These are phyloP conservation scores for Drosophila nannoptera DNA, from an alignment of 1,140 invertebrate species.

Conservation along the genomic window DNA sequence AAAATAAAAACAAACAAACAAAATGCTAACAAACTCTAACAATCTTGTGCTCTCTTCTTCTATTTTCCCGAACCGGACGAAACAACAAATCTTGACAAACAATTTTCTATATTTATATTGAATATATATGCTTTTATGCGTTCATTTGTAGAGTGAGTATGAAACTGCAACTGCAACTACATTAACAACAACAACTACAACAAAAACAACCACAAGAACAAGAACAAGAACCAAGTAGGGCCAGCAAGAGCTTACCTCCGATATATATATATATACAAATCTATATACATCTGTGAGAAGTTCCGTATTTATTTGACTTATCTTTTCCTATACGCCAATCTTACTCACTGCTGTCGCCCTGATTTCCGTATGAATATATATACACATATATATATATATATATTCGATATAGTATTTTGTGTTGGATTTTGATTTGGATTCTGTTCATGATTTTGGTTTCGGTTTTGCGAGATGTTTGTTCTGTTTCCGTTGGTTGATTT, in stretches of 20 bases:
- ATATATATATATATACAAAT: background rate
- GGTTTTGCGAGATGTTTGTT: background rate
- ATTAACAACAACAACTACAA: slow-evolving; percentile 20
- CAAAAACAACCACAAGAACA: slow-evolving; percentile 13
- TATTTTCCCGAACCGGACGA: slow-evolving; percentile 28
- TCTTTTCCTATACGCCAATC: background rate
- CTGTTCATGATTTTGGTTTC: background rate
- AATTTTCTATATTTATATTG: slow-evolving; percentile 31
- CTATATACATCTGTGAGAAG: background rate
- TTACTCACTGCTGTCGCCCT: slow-evolving; percentile 24
- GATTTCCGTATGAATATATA: no score
- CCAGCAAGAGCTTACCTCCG: slow-evolving; percentile 10
- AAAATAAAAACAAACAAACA: slow-evolving; percentile 29
- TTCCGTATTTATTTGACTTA: slow-evolving; percentile 11
- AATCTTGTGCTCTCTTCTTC: slow-evolving; percentile 57
- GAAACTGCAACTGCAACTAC: slow-evolving; percentile 23
- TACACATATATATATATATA: no score
- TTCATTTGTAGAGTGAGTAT: slow-evolving; percentile 70
- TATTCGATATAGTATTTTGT: no score
- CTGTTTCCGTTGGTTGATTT: slow-evolving; percentile 3
- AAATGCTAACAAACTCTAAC: slow-evolving; percentile 63
- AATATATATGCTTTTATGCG: slow-evolving; percentile 32
- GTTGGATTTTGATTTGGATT: no score
- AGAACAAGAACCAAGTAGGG: slow-evolving; percentile 18
- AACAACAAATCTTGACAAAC: slow-evolving; percentile 58